Base-by-base conservation (phyloP, 1,140 invertebrate species). In the Dendrolimus kikuchii region DNA sequence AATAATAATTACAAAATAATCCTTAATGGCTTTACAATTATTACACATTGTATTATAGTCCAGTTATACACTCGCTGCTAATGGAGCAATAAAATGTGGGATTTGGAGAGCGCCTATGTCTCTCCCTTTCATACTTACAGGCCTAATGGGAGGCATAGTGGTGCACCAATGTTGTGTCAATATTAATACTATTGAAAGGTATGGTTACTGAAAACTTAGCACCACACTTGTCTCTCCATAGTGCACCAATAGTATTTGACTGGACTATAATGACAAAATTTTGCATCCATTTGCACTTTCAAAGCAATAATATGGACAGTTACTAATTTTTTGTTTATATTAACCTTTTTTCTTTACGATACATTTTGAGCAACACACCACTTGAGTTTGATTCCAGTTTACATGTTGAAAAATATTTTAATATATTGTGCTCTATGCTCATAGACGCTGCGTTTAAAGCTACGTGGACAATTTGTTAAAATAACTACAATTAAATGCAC, bases 1-100 rank as follows among this genome's bases (percentile, higher is more conserved):
- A 69, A 83, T 79, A 77, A 73, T 85, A 81, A 82, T 82, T 82
- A 83, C 74, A 86, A 86, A 86, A 82, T 82, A 80, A 86, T 70
- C 68, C 77, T 79, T 80, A 80, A 55, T 70, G 68, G 71, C 64
- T 64, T 79, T 72, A 81, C 67, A 73, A 67, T 68, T 67, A 70
- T 77, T 84, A 79, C 69, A 74, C 50, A 59, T 62, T 64, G 67
- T 63, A 72, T 75, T 74, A 77, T 80, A 77, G 23, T 23, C 23
- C 3, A 23, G 23, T 23, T 3, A 23, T 1, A 23, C 23, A 23
- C 23, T 23, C 23, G 3, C 23, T 23, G 23, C 23, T 23, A 1
- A 23, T 23, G 23, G 23, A 23, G 23, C 23, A 23, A 23, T 23
- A 23, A 23, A 23, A 23, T 23, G 23, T 23, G 23, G 23, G 23